Evolutionary conservation across 2,888 invertebrate species (phyloP).

Genomic region (Dryococelus australis): DNA sequence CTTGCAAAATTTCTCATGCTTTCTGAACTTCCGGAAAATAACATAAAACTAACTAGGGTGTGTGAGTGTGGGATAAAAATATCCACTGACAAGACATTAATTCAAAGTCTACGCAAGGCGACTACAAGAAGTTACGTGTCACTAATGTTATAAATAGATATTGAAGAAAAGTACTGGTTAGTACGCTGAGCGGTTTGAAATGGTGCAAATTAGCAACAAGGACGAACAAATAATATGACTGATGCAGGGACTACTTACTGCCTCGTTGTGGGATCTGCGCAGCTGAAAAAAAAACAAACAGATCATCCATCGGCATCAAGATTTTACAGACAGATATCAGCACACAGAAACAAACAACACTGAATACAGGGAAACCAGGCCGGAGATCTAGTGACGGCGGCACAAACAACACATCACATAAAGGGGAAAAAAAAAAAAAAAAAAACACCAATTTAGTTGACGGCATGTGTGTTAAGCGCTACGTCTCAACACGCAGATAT

Average conservation of each 20-base stretch:
- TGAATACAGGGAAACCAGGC: neutral
- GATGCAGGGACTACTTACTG: slow-evolving; percentile 72
- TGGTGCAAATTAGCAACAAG: neutral
- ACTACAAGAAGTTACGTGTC: neutral
- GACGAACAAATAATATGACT: neutral
- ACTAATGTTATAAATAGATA: neutral
- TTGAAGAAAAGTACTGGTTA: neutral
- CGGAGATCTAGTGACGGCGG: neutral
- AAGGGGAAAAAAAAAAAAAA: neutral
- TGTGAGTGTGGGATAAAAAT: too few species aligned
- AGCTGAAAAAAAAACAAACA: slow-evolving; percentile 77
- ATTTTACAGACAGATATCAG: neutral
- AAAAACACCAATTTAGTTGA: too few species aligned
- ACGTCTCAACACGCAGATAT: too few species aligned
- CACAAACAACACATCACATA: neutral
- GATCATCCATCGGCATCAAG: slow-evolving; percentile 48
- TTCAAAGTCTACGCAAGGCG: neutral
- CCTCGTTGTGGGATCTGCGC: slow-evolving; percentile 89
- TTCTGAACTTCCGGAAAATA: too few species aligned
- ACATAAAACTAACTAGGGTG: too few species aligned
- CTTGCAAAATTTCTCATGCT: too few species aligned
- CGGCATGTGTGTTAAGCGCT: too few species aligned
- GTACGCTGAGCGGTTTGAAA: neutral
- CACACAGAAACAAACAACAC: neutral
- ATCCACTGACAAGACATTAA: neutral